Conservation (phyloP, 2,113 vertebrate species). For the Myodes glareolus region DNA sequence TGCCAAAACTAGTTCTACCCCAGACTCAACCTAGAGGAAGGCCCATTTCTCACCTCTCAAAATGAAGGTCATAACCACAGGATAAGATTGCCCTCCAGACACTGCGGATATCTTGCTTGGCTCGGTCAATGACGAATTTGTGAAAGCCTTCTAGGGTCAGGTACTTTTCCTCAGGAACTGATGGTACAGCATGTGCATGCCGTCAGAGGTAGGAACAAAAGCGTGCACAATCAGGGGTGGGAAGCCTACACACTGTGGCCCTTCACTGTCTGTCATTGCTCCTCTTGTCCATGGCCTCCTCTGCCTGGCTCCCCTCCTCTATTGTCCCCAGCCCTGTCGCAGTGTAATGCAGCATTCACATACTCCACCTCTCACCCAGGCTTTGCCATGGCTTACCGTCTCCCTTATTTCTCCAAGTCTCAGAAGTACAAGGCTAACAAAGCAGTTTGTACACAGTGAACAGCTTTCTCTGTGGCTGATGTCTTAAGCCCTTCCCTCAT, state of each 20-base stretch:
- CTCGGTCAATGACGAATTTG: constrained; percentile 94
- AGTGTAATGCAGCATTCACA: accelerated
- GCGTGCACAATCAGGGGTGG: neutral
- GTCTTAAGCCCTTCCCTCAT: neutral
- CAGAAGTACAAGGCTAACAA: neutral
- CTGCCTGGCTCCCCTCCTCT: too few relatives aligned
- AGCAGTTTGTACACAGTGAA: too few relatives aligned
- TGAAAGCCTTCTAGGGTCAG: constrained; percentile 97
- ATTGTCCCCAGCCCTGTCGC: too few relatives aligned
- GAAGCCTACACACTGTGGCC: accelerated
- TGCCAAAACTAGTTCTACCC: neutral
- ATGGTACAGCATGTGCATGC: neutral
- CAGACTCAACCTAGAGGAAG: neutral
- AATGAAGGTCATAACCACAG: constrained; percentile 97
- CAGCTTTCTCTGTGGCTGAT: neutral
- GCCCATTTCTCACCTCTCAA: constrained; percentile 90
- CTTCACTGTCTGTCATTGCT: accelerated
- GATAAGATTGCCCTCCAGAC: constrained; percentile 97
- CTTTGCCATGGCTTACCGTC: neutral
- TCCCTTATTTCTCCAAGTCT: neutral
- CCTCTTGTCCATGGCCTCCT: neutral
- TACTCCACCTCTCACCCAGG: neutral
- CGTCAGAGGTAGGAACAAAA: neutral
- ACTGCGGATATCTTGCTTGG: constrained; percentile 97
- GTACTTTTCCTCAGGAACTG: constrained; percentile 96